Conservation (phyloP, 1,140 invertebrate species). For the Venturia canescens region DNA sequence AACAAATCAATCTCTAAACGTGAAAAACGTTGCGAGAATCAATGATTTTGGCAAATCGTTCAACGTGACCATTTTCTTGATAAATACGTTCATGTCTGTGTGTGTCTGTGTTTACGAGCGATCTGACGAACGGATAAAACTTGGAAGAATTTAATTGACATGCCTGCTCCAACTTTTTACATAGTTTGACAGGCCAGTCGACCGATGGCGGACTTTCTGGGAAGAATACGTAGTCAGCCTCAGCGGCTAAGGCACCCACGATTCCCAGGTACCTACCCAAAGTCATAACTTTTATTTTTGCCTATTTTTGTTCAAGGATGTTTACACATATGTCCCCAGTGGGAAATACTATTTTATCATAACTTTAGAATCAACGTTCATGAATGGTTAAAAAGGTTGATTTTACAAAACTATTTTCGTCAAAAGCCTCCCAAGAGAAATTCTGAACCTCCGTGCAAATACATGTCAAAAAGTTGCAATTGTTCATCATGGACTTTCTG, state of each 20-base stretch:
- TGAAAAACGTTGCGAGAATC: no score
- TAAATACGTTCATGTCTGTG: background rate
- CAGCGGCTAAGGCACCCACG: conserved; percentile 91
- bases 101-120: conserved; percentile 13
- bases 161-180: conserved; percentile 94
- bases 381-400: no score
- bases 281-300: conserved; percentile 56
- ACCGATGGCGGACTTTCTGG: conserved; percentile 94
- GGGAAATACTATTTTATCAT: background rate
- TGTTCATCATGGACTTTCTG: no score
- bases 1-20: no score
- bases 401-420: no score
- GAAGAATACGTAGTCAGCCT: conserved; percentile 97
- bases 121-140: conserved; percentile 44
- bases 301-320: conserved; percentile 28
- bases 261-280: conserved; percentile 90
- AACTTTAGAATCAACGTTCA: background rate
- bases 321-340: conserved; percentile 1
- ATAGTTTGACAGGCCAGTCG: conserved; percentile 94
- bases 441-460: no score
- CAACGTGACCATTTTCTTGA: background rate
- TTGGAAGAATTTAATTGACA: conserved; percentile 74
- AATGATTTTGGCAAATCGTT: no score
- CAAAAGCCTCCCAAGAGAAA: background rate
- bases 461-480: no score